Conservation (phyloP, 2,888 invertebrate genomes). For the Homarus gammarus region DNA sequence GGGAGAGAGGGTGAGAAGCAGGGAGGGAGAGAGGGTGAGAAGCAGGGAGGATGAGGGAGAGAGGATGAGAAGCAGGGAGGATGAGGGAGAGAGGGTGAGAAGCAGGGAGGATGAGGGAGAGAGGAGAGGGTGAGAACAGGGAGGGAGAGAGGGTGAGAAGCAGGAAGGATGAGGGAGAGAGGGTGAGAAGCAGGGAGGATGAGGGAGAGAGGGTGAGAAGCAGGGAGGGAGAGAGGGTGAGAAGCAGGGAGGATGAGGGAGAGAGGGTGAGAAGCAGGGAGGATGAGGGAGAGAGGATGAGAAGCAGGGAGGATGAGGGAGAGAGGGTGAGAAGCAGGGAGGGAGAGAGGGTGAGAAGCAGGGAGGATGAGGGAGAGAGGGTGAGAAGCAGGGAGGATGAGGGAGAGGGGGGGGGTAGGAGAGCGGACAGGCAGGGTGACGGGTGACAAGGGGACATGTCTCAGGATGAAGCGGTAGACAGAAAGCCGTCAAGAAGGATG, state of each 20-base stretch:
- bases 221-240: too few relatives aligned
- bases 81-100: too few relatives aligned
- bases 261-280: too few relatives aligned
- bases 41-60: background rate
- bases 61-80: background rate
- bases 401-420: background rate
- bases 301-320: background rate
- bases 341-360: background rate
- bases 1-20: too few relatives aligned
- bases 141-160: too few relatives aligned
- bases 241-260: background rate
- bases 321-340: too few relatives aligned
- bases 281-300: background rate
- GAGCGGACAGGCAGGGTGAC: background rate
- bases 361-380: too few relatives aligned
- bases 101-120: background rate
- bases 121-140: background rate
- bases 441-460: too few relatives aligned
- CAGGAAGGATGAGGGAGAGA: background rate
- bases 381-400: background rate
- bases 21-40: too few relatives aligned
- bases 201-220: too few relatives aligned
- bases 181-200: background rate
- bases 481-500: constrained; percentile 21
- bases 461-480: background rate